Percentiles rank a stretch among this genome's conserved stretches.
These are phyloP conservation scores for Drosophila santomea DNA, from an alignment of 1,140 invertebrate species.

Conservation along the genomic window DNA sequence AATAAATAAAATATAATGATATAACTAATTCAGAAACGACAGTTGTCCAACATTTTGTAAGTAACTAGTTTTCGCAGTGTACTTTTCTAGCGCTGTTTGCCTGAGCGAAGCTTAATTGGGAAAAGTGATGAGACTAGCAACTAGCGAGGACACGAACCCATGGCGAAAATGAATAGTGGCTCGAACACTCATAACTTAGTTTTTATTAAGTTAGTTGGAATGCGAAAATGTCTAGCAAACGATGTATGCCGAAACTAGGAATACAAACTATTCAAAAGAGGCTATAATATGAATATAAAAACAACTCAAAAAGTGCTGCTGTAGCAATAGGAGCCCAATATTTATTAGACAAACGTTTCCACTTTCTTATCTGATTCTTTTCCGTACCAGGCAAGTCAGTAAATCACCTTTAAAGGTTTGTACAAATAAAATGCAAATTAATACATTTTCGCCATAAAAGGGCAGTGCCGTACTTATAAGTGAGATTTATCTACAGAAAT, in stretches of 20 bases:
- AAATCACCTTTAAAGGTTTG: slow-evolving; percentile 24
- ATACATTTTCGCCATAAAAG: slow-evolving; percentile 10
- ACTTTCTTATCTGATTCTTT: background rate
- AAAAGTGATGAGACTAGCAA: slow-evolving; percentile 38
- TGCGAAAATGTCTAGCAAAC: no score
- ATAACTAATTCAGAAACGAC: no score
- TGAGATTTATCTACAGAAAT: slow-evolving; percentile 12
- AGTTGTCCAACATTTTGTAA: no score
- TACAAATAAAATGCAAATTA: slow-evolving; percentile 19
- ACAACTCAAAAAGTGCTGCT: background rate
- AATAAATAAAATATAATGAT: background rate
- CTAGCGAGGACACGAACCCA: slow-evolving; percentile 53
- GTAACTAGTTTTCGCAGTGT: slow-evolving; percentile 2
- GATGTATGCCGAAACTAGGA: no score
- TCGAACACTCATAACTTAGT: background rate
- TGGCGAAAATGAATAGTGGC: slow-evolving; percentile 27
- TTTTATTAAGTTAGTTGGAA: no score
- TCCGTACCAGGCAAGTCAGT: background rate
- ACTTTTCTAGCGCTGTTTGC: slow-evolving; percentile 14
- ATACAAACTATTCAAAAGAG: background rate
- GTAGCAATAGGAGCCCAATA: background rate
- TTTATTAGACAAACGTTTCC: background rate
- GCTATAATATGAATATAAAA: background rate
- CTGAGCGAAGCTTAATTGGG: slow-evolving; percentile 49
- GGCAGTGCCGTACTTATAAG: slow-evolving; percentile 2